A percentile compares a stretch with the other conserved stretches of the same genome.
These are phyloP conservation scores for Epinephelus lanceolatus DNA, from an alignment of 2,113 vertebrate genomes.

Conservation along the genomic window DNA sequence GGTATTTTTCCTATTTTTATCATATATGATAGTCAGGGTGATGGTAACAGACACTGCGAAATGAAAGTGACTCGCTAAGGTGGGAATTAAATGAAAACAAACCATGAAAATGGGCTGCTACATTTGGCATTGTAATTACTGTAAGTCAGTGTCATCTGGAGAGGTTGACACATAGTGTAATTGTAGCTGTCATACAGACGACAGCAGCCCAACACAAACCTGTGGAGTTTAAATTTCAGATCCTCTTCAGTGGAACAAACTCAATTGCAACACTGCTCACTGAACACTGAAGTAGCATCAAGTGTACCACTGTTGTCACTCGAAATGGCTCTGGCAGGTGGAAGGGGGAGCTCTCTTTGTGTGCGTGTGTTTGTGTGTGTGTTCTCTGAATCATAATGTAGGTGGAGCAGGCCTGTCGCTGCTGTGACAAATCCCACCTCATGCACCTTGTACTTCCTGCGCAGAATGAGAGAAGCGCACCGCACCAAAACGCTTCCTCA, in stretches of 20 bases:
- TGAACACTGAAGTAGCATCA: conserved; percentile 79
- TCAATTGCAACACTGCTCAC: conserved; percentile 76
- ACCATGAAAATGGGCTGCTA: conserved; percentile 44
- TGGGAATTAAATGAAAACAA: conserved; percentile 53
- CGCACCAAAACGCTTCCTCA: conserved; percentile 62
- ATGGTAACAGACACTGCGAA: conserved; percentile 10
- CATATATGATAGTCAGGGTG: neutral
- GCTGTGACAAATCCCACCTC: conserved; percentile 78
- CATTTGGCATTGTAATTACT: conserved; percentile 73
- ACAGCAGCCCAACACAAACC: conserved; percentile 63
- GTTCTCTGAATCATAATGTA: conserved; percentile 70
- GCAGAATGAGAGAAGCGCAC: conserved; percentile 55
- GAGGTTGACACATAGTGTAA: conserved; percentile 64
- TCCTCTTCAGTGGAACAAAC: conserved; percentile 80
- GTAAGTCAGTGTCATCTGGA: conserved; percentile 55
- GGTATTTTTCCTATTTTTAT: neutral
- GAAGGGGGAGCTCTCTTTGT: conserved; percentile 21
- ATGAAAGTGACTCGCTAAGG: conserved; percentile 29
- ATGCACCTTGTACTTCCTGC: conserved; percentile 72
- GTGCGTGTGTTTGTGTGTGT: conserved; percentile 31
- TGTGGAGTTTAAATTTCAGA: conserved; percentile 69
- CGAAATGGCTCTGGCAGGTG: conserved; percentile 72
- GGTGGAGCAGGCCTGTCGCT: conserved; percentile 72
- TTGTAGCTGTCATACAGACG: conserved; percentile 65
- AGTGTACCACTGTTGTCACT: conserved; percentile 72